Base-by-base conservation (phyloP, 2,888 invertebrate genomes). In the Gisinianus flammeolus region DNA sequence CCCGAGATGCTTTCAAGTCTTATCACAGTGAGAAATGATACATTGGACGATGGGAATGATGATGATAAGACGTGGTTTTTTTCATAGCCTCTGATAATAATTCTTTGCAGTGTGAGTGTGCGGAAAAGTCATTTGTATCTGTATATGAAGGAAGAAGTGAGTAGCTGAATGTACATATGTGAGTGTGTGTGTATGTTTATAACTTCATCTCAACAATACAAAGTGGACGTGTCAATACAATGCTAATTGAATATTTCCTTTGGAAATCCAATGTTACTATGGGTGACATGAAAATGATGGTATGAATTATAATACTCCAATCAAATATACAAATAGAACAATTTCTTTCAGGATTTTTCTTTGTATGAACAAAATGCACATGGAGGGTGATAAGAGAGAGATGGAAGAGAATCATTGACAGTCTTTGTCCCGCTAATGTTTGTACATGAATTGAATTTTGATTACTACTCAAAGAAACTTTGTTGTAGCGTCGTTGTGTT, bases 211-310 rank as follows among this genome's bases (percentile, higher is more conserved):
- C 44, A 44, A 44, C 2, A 44, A 44, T 44, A 16, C 33, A n/a
- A 31, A 28, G 66, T 66, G 66, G 67, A 67, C 31, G 24, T 58
- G 72, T 72, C 72, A 72, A 72, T 72, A 72, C 72, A 72, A 72
- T 56, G 31, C 72, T 72, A 72, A 72, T 72, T 72, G 72, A 72
- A 72, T 72, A 12, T 10, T 62, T 72, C 56, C 58, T 56, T 31
- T 72, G 54, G 56, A 24, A 72, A 62, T 72, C 8, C 58, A 44
- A 1, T 71, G 30, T 72, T 72, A 54, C 58, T 72, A 72, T 31
- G 72, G 54, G 33, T 72, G 72, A 72, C 72, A 72, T 72, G 58
- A 58, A 56, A 70, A 72, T 72, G 72, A 72, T 56, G 58, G 72
- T 31, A 58, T 56, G 56, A 58, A 72, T 44, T 44, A 69, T 72